phyloP scores from a whole-genome alignment of 2,113 vertebrate species.

The Syngnathus scovelli region DNA sequence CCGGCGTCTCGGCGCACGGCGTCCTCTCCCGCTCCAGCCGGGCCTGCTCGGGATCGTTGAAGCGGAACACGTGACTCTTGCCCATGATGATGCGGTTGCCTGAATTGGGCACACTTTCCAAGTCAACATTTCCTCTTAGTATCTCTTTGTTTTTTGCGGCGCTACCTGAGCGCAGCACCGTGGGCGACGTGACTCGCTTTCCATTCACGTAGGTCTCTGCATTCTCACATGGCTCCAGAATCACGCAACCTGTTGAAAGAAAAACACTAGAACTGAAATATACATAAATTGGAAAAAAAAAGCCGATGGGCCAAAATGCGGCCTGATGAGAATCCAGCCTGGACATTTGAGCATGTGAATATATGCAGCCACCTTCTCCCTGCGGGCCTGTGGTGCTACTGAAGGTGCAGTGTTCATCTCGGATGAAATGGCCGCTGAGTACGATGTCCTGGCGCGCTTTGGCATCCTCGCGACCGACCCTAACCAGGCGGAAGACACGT shows the following conservation, averaged over 20 bases:
- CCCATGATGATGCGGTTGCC: slow-evolving; percentile 99
- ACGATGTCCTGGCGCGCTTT: slow-evolving; percentile 95
- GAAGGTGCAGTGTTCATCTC: slow-evolving; percentile 93
- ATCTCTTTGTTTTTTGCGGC: neutral
- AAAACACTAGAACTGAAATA: neutral
- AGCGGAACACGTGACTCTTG: slow-evolving; percentile 96
- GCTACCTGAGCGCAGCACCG: slow-evolving; percentile 84
- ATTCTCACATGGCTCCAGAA: slow-evolving; percentile 89
- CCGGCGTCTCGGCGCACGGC: slow-evolving; percentile 86
- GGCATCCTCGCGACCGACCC: slow-evolving; percentile 90
- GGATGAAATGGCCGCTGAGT: slow-evolving; percentile 94
- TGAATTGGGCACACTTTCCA: slow-evolving; percentile 34
- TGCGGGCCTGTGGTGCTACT: slow-evolving; percentile 78
- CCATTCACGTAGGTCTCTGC: slow-evolving; percentile 94
- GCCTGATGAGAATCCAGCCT: too few species aligned
- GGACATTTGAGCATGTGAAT: neutral
- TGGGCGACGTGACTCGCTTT: slow-evolving; percentile 86
- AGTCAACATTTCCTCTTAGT: neutral
- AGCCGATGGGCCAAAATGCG: too few species aligned
- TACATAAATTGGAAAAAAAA: too few species aligned
- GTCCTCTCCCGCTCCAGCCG: slow-evolving; percentile 91
- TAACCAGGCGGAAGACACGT: slow-evolving; percentile 38
- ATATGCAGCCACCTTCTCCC: slow-evolving; percentile 76
- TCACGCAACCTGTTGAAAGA: slow-evolving; percentile 65
- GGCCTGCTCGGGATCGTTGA: slow-evolving; percentile 95